Percentiles rank a stretch among this genome's conserved stretches.
Conservation (phyloP, 2,888 invertebrate genomes). For the Thelaira solivaga region DNA sequence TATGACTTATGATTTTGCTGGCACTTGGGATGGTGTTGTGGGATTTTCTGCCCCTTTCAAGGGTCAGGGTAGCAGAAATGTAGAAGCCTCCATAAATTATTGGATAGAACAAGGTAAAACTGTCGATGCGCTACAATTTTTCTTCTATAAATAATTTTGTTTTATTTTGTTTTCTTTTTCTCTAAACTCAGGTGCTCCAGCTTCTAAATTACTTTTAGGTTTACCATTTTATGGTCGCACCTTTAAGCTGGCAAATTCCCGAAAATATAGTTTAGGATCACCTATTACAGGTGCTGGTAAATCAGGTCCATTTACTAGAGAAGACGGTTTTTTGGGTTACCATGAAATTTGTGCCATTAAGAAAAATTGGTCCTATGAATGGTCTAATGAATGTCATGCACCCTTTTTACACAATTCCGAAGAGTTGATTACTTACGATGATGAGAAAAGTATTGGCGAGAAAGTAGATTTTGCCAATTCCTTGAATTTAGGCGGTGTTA, state of each 20-base stretch:
- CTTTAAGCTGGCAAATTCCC: slow-evolving; percentile 79
- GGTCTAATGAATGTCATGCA: background rate
- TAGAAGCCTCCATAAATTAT: slow-evolving; percentile 89
- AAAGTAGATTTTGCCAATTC: slow-evolving; percentile 90
- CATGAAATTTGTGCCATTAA: slow-evolving; percentile 80
- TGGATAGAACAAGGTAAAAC: too few species aligned
- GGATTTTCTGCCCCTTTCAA: slow-evolving; percentile 69
- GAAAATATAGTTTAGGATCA: slow-evolving; percentile 25
- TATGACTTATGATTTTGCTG: slow-evolving; percentile 71
- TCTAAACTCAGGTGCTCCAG: slow-evolving; percentile 79
- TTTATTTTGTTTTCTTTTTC: too few species aligned
- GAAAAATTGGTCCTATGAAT: background rate
- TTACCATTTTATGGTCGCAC: slow-evolving; percentile 84
- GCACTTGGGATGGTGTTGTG: slow-evolving; percentile 60
- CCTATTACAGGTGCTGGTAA: slow-evolving; percentile 13
- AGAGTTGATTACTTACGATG: slow-evolving; percentile 96
- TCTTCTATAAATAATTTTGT: too few species aligned
- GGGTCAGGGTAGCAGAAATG: slow-evolving; percentile 83
- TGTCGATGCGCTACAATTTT: too few species aligned
- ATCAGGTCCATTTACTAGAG: slow-evolving; percentile 81
- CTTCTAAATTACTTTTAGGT: slow-evolving; percentile 83
- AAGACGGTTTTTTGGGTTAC: slow-evolving; percentile 83
- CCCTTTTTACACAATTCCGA: slow-evolving; percentile 83
- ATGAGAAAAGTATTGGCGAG: slow-evolving; percentile 85
- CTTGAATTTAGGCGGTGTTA: slow-evolving; percentile 86